Evolutionary conservation across 1,140 invertebrate species (phyloP).

Genomic region (Eueides isabella): DNA sequence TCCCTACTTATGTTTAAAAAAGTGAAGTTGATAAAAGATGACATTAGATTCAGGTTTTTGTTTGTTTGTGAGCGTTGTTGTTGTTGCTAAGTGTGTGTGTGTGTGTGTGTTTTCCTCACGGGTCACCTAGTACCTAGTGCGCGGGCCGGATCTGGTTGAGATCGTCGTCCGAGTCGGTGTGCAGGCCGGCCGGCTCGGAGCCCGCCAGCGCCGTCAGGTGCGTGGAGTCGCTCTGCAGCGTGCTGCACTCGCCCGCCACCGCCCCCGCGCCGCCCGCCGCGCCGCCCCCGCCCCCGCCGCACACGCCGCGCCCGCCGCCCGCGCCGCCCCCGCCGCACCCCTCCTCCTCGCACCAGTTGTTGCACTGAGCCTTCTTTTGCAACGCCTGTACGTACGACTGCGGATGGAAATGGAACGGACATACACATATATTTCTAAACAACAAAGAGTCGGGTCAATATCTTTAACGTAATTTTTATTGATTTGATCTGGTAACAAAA

Average conservation of each 20-base stretch:
- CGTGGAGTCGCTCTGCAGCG: conserved; percentile 88
- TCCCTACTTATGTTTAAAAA: too few relatives aligned
- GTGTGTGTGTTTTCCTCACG: too few relatives aligned
- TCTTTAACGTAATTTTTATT: too few relatives aligned
- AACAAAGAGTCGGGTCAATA: too few relatives aligned
- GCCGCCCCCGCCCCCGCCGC: conserved; percentile 68
- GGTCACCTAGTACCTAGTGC: conserved; percentile 42
- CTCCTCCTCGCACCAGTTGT: conserved; percentile 75
- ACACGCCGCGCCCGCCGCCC: conserved; percentile 78
- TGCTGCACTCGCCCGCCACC: conserved; percentile 86
- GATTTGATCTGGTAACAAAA: too few relatives aligned
- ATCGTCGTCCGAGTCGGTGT: conserved; percentile 76
- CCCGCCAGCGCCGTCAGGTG: conserved; percentile 85
- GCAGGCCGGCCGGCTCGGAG: conserved; percentile 74
- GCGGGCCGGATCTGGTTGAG: conserved; percentile 65
- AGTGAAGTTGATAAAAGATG: too few relatives aligned
- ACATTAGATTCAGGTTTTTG: too few relatives aligned
- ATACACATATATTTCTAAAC: too few relatives aligned
- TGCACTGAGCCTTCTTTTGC: conserved; percentile 85
- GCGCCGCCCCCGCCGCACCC: not conserved
- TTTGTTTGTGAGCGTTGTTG: too few relatives aligned
- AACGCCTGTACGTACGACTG: conserved; percentile 92
- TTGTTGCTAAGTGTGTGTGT: too few relatives aligned
- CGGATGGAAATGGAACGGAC: not conserved
- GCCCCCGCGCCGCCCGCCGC: conserved; percentile 57